Conservation (phyloP, 2,888 invertebrate species). For the Orchestes rusci region DNA sequence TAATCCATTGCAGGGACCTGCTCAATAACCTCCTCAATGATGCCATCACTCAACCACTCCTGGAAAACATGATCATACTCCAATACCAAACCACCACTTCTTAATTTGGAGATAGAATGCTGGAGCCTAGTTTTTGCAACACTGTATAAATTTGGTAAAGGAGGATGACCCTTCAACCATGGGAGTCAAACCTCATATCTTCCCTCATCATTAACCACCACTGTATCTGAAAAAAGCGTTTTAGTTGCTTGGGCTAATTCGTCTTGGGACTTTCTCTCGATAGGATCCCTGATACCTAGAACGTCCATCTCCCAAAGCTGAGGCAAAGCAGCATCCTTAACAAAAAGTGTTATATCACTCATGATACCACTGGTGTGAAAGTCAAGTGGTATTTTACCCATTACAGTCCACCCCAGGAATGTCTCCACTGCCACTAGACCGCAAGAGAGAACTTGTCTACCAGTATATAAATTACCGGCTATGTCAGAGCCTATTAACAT, state of each 20-base stretch:
- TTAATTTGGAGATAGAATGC: no score
- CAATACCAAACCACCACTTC: neutral
- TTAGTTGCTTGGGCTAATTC: conserved; percentile 20
- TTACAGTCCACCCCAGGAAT: no score
- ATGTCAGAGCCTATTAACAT: no score
- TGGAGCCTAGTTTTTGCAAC: conserved; percentile 18
- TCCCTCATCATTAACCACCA: conserved; percentile 28
- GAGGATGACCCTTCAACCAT: conserved; percentile 34
- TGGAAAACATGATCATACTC: conserved; percentile 6
- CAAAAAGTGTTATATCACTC: conserved; percentile 7
- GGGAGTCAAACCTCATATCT: conserved; percentile 35
- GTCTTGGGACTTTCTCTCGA: conserved; percentile 8
- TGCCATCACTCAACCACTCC: conserved; percentile 12
- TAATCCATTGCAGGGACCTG: conserved; percentile 5
- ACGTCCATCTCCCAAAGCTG: conserved; percentile 7
- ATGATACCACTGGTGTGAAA: no score
- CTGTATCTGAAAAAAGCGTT: conserved; percentile 31
- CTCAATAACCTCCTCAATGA: neutral
- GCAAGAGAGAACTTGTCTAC: no score
- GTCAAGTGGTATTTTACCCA: no score
- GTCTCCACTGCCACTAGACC: no score
- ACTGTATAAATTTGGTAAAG: conserved; percentile 16
- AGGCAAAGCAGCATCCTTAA: conserved; percentile 2
- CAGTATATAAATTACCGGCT: no score
- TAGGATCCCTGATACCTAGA: conserved; percentile 8